phyloP scores from a whole-genome alignment of 2,797 vertebrate species.

The Galago senegalensis region DNA sequence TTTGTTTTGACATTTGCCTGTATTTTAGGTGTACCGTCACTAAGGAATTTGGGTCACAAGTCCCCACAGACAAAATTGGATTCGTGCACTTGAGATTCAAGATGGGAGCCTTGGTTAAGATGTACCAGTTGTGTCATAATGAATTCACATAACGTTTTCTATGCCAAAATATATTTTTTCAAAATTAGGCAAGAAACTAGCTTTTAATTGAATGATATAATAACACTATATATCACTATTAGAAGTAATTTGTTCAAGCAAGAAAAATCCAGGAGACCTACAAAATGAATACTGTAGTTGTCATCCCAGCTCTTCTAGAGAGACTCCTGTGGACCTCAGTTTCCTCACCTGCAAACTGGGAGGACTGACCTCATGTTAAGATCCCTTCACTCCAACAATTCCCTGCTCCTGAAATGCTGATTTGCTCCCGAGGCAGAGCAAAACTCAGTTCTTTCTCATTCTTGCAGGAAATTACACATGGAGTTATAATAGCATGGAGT shows the following conservation, averaged over 20 bases:
- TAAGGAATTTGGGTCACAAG: not conserved
- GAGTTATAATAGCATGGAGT: not conserved
- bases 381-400: not conserved
- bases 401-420: not conserved
- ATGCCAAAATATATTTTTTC: not conserved
- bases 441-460: not conserved
- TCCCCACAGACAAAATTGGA: not conserved
- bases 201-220: not conserved
- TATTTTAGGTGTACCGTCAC: not conserved
- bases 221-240: not conserved
- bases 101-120: not conserved
- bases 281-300: not conserved
- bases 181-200: slow-evolving; percentile 3
- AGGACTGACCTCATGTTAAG: not conserved
- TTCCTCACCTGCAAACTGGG: not conserved
- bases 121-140: not conserved
- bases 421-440: not conserved
- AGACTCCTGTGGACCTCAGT: not conserved
- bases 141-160: not conserved
- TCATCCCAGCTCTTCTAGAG: not conserved
- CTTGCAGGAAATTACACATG: not conserved
- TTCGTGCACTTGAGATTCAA: not conserved
- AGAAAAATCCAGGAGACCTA: not conserved
- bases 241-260: slow-evolving; percentile 4
- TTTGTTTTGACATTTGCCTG: not conserved